Evolutionary conservation across 2,113 vertebrate species (phyloP), one percentile per base, ranked within the genome.

Genomic region (Periophthalmus modestus): DNA sequence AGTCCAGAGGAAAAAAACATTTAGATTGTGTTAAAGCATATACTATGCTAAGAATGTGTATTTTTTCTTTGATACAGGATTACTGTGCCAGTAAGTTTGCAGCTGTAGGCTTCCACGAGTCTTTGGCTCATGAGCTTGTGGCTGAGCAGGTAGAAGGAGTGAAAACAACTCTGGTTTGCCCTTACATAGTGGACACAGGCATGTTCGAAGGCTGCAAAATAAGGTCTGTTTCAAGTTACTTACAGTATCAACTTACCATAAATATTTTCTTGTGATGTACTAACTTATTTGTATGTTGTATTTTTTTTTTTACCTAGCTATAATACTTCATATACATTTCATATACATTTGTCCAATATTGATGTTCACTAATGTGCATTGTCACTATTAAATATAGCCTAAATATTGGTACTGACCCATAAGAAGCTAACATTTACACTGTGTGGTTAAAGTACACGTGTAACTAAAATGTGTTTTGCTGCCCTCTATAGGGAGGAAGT

Each of bases 11-110:
- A 62, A 69, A 62, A 69, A n/a, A 18, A 46, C 21, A 61, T 54
- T 28, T 62, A 71, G 4, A 50, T 13, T 12, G 0, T 11, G 73
- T 23, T 48, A 21, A 67, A 36, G 12, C 39, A 19, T 68, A 28
- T 59, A 65, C 59, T 34, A 71, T 72, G 71, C 14, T 16, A 1
- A 13, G n/a, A 18, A 66, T 34, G 59, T 16, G n/a, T 16, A 66
- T 33, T 34, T 74, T 28, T 71, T 59, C 34, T 68, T 52, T 67
- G 62, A 66, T 75, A 67, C 76, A 94, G 92, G 90, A 88, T 76
- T 93, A 93, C 75, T 93, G 91, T 68, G 91, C 92, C 70, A 93
- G 91, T 77, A 92, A 91, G 55, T 94, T 92, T 80, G 91, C 92
- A 9, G 89, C 86, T 5, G 90, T 92, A 67, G 90, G 90, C 11